A percentile compares a stretch with the other conserved stretches of the same genome.
Evolutionary conservation across 2,888 invertebrate species (phyloP).

Genomic region (Lordiphosa andalusiaca): DNA sequence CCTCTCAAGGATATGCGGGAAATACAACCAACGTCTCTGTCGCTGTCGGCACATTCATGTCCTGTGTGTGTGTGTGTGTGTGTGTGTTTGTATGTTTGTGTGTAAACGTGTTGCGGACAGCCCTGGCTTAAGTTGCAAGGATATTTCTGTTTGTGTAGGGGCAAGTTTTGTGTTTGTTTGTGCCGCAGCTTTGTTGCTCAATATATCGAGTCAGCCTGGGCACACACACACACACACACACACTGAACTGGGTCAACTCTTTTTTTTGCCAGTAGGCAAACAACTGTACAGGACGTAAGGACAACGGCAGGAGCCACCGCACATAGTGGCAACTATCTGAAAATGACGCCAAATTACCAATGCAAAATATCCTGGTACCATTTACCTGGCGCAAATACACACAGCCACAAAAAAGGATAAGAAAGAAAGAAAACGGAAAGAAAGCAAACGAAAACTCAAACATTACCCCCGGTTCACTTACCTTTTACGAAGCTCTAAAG

Average conservation of each 20-base stretch:
- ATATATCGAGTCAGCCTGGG: slow-evolving; percentile 44
- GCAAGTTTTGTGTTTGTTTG: slow-evolving; percentile 43
- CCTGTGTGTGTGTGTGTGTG: slow-evolving; percentile 26
- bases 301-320: slow-evolving; percentile 26
- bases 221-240: slow-evolving; percentile 2
- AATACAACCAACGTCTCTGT: slow-evolving; percentile 3
- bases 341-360: slow-evolving; percentile 71
- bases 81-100: slow-evolving; percentile 22
- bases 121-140: slow-evolving; percentile 40
- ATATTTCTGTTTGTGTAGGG: slow-evolving; percentile 40
- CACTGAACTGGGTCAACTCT: slow-evolving; percentile 58
- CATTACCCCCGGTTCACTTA: slow-evolving; percentile 37
- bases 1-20: slow-evolving; percentile 55
- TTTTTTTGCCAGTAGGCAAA: slow-evolving; percentile 16
- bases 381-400: slow-evolving; percentile 58
- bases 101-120: slow-evolving; percentile 44
- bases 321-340: slow-evolving; percentile 70
- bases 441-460: slow-evolving; percentile 63
- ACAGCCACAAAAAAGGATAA: slow-evolving; percentile 2
- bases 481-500: slow-evolving; percentile 22
- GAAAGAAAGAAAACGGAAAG: neutral
- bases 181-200: slow-evolving; percentile 64
- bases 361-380: slow-evolving; percentile 71
- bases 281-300: slow-evolving; percentile 9
- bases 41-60: slow-evolving; percentile 38